These are phyloP conservation scores for Actenoides lindsayi DNA, from an alignment of 2,113 vertebrate species.

Conservation along the genomic window DNA sequence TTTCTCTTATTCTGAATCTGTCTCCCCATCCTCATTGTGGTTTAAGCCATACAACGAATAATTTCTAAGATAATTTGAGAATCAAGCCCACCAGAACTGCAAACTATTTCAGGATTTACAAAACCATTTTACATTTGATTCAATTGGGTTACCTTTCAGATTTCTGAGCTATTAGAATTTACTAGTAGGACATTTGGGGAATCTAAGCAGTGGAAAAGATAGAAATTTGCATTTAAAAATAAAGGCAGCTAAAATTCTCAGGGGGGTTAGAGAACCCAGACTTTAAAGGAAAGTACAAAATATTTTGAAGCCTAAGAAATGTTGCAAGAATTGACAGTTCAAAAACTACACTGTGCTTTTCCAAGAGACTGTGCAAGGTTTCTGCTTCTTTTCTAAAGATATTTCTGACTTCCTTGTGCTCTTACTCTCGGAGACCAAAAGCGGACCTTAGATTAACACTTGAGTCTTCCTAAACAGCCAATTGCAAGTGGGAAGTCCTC, in stretches of 20 bases:
- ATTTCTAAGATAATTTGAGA: neutral
- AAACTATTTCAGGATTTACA: neutral
- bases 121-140: neutral
- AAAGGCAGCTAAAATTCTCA: neutral
- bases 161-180: neutral
- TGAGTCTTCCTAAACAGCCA: neutral
- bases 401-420: neutral
- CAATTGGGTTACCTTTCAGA: neutral
- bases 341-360: neutral
- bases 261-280: neutral
- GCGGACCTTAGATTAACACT: neutral
- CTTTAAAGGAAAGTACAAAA: neutral
- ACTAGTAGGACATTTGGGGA: neutral
- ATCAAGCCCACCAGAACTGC: neutral
- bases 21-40: neutral
- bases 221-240: constrained; percentile 23
- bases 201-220: neutral
- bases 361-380: neutral
- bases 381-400: neutral
- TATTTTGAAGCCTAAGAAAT: neutral
- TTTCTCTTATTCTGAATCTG: neutral
- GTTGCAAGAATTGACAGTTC: neutral
- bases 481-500: neutral
- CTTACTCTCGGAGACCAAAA: neutral
- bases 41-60: neutral